A percentile compares a stretch with the other conserved stretches of the same genome.
phyloP scores from a whole-genome alignment of 2,888 invertebrate species.

The Augiades crinisus region DNA sequence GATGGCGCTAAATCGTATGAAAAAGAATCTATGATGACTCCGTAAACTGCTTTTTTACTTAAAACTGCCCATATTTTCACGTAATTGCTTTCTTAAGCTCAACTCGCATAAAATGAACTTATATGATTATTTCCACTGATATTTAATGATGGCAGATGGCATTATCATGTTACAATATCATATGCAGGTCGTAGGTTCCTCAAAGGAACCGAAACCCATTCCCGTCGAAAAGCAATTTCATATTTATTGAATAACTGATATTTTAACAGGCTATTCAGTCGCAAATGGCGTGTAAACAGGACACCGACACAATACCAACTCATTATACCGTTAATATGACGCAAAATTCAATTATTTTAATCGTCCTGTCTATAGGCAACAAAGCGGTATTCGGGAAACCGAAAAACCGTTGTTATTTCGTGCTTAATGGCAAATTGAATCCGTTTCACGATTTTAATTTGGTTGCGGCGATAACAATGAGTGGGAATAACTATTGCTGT shows the following conservation, averaged over 20 bases:
- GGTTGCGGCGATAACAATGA: slow-evolving; percentile 15
- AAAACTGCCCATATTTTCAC: too few species aligned
- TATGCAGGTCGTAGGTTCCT: too few species aligned
- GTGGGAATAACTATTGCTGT: neutral
- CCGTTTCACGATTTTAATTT: slow-evolving; percentile 24
- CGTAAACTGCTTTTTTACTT: too few species aligned
- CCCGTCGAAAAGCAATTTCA: neutral
- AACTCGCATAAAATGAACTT: too few species aligned
- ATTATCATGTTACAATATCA: too few species aligned
- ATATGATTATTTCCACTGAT: too few species aligned
- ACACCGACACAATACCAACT: slow-evolving; percentile 20
- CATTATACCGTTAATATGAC: slow-evolving; percentile 21
- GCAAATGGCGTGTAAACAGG: slow-evolving; percentile 16
- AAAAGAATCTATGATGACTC: too few species aligned
- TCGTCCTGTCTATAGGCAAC: slow-evolving; percentile 18
- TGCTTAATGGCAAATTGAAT: slow-evolving; percentile 24
- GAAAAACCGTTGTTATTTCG: slow-evolving; percentile 22
- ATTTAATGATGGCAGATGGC: too few species aligned
- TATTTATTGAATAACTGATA: neutral
- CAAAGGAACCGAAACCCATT: too few species aligned
- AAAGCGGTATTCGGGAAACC: slow-evolving; percentile 15
- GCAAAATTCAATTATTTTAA: slow-evolving; percentile 22
- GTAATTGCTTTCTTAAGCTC: too few species aligned
- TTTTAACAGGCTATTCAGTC: neutral
- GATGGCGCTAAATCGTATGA: too few species aligned